phyloP scores from a whole-genome alignment of 2,113 vertebrate genomes.

The Struthio camelus region DNA sequence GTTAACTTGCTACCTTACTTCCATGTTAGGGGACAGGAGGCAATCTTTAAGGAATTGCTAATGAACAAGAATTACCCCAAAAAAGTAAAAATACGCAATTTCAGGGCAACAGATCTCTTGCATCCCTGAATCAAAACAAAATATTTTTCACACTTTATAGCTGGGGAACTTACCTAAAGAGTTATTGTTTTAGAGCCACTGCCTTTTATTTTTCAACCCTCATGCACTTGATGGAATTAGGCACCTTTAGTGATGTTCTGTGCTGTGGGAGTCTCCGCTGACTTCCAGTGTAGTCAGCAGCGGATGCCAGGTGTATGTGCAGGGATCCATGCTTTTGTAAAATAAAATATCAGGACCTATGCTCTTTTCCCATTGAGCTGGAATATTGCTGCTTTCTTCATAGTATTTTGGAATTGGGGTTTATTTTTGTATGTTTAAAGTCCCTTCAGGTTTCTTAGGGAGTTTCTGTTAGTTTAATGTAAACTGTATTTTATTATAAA shows the following conservation, averaged over 20 bases:
- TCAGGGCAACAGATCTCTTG: not conserved
- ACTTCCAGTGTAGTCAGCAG: not conserved
- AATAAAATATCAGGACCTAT: not conserved
- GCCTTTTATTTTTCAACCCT: not conserved
- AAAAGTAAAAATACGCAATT: not conserved
- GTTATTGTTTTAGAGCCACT: not conserved
- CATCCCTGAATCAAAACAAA: not conserved
- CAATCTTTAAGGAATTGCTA: not conserved
- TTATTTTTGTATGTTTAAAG: not conserved
- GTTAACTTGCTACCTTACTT: not conserved
- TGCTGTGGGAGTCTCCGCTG: not conserved
- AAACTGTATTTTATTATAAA: not conserved
- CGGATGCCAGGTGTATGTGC: not conserved
- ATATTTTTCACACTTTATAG: not conserved
- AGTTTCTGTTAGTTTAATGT: not conserved
- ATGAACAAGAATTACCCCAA: not conserved
- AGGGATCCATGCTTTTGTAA: not conserved
- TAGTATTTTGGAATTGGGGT: not conserved
- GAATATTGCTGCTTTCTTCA: not conserved
- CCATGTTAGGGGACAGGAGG: not conserved
- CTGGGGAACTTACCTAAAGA: not conserved
- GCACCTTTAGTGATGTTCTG: not conserved
- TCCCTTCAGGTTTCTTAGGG: not conserved
- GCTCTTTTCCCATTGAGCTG: not conserved
- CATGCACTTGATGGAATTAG: not conserved